These are phyloP conservation scores for Leptodactylus fallax DNA, from an alignment of 2,797 vertebrate genomes.

Conservation along the genomic window DNA sequence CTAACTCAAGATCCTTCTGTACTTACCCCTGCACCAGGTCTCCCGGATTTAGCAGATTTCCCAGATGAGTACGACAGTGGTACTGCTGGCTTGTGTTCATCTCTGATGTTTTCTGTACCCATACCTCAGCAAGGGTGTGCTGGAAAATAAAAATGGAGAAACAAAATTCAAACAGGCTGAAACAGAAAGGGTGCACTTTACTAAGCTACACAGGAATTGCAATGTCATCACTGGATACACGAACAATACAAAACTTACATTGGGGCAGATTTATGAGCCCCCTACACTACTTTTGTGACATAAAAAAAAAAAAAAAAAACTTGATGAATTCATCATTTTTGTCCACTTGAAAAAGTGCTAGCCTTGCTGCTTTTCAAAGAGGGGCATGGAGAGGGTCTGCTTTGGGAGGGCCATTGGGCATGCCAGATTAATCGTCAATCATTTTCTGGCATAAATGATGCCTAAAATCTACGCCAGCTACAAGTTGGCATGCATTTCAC, in stretches of 20 bases:
- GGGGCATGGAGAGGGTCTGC: too few species aligned
- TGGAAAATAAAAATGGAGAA: conserved; percentile 64
- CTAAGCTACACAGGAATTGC: neutral
- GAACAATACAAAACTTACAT: neutral
- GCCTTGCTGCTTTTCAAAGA: too few species aligned
- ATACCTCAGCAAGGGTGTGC: conserved; percentile 93
- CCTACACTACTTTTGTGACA: too few species aligned
- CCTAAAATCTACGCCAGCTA: too few species aligned
- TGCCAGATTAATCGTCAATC: too few species aligned
- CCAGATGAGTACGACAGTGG: conserved; percentile 93
- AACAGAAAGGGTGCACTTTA: neutral
- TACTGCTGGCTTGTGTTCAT: conserved; percentile 92
- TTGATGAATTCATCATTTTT: too few species aligned
- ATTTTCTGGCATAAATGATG: too few species aligned
- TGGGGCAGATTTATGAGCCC: too few species aligned
- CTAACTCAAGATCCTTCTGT: neutral
- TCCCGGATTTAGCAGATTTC: conserved; percentile 95
- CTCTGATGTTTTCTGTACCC: conserved; percentile 96
- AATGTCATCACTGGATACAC: neutral
- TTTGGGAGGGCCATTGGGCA: too few species aligned
- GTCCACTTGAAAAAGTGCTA: too few species aligned
- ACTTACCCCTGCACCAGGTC: conserved; percentile 91
- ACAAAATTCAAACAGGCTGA: neutral
- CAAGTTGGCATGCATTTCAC: too few species aligned
- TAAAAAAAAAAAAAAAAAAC: too few species aligned